A percentile compares a stretch with the other conserved stretches of the same genome.
Evolutionary conservation across 1,140 invertebrate species (phyloP).

Genomic region (Babylonia areolata): DNA sequence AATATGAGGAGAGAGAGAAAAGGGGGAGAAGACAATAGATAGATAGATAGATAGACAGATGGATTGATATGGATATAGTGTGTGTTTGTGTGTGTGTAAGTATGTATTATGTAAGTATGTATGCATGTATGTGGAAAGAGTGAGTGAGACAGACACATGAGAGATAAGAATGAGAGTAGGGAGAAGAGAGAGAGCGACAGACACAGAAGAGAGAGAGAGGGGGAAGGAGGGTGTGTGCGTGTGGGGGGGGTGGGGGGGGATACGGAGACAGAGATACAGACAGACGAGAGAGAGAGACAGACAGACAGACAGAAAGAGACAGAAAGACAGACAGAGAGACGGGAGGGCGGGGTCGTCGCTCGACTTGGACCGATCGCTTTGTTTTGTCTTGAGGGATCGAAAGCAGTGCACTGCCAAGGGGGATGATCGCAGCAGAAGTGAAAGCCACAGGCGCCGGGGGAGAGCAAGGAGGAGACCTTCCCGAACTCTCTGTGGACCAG

Average conservation of each 20-base stretch:
- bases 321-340: too few relatives aligned
- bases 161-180: not conserved
- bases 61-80: too few relatives aligned
- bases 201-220: not conserved
- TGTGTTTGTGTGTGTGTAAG: too few relatives aligned
- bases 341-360: too few relatives aligned
- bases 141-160: not conserved
- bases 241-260: too few relatives aligned
- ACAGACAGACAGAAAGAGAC: too few relatives aligned
- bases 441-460: not conserved
- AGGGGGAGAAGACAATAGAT: not conserved
- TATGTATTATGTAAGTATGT: too few relatives aligned
- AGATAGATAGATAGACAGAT: constrained; percentile 8
- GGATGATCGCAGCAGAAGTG: not conserved
- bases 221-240: not conserved
- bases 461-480: too few relatives aligned
- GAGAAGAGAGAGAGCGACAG: not conserved
- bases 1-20: too few relatives aligned
- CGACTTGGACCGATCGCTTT: too few relatives aligned
- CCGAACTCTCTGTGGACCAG: too few relatives aligned
- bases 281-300: constrained; percentile 7
- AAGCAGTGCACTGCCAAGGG: not conserved
- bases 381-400: not conserved
- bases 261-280: not conserved
- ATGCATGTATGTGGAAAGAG: too few relatives aligned